Base-by-base conservation (phyloP, 1,140 invertebrate genomes). In the Drosophila tropicalis region DNA sequence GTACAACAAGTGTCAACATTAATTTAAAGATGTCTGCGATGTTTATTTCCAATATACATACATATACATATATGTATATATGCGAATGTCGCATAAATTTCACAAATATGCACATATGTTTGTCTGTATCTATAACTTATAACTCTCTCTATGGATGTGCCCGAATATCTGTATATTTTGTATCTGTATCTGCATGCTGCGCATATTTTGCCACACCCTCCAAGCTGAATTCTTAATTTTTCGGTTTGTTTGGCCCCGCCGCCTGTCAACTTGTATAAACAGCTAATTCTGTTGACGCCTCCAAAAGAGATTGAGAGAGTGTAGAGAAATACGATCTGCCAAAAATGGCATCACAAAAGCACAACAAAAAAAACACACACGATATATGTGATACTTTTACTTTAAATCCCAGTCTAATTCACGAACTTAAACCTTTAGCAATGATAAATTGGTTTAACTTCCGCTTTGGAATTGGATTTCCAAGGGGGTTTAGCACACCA, bases 1-100 rank as follows among this genome's bases (percentile, higher is more conserved):
- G 63, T 41, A 51, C 60, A 66, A 76, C 83, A 86, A 87, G 83
- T 86, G 79, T 87, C 83, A 82, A 83, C 83, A 83, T 86, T 86
- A 79, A 86, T 86, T 87, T 80, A 68, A 73, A 74, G 76, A 86
- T 58, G 72, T 86, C 82, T 68, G 79, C 44, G 67, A 76, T 81
- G 75, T 72, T 81, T 72, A 81, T 85, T 81, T 80, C 64, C 62
- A 75, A 62, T 66, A 75, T 39, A 39, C n/a, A n/a, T n/a, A n/a
- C n/a, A n/a, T n/a, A n/a, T 12, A 10, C 10, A 2, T 39, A 39
- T 12, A 12, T 13, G 13, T 0, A 36, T 36, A 36, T 68, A 76
- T 29, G 29, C 71, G 75, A 82, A 66, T 83, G 70, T 76, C 82
- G 63, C 83, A 86, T 86, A 87, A 86, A 87, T 86, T 68, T 79